phyloP scores from a whole-genome alignment of 2,797 vertebrate species.

The Pantherophis vulpinus region DNA sequence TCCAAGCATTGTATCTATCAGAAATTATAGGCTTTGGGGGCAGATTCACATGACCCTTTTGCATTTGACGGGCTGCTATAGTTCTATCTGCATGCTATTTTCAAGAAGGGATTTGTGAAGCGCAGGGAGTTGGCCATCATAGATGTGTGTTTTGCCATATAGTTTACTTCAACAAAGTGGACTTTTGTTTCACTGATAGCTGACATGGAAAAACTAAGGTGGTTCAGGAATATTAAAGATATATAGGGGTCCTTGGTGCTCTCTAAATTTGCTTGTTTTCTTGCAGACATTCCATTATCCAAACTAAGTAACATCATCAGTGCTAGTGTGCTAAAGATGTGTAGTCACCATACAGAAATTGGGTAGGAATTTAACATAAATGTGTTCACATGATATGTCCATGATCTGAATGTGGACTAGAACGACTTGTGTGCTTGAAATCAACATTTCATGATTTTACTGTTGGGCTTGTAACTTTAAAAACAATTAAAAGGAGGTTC shows the following conservation, averaged over 20 bases:
- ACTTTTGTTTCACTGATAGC: not conserved
- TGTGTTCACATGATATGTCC: not conserved
- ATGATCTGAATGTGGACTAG: not conserved
- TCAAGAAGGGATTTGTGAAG: not conserved
- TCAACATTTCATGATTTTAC: not conserved
- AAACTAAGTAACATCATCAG: not conserved
- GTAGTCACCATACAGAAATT: not conserved
- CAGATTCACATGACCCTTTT: slow-evolving; percentile 24
- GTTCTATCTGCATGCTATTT: not conserved
- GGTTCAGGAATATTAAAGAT: not conserved
- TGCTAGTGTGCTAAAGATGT: not conserved
- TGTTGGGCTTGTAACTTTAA: not conserved
- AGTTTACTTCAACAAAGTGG: not conserved
- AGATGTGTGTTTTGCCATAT: not conserved
- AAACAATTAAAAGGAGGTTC: not conserved
- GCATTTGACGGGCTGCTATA: not conserved
- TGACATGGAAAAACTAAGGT: not conserved
- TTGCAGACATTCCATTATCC: not conserved
- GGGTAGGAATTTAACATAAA: not conserved
- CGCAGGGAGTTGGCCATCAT: not conserved
- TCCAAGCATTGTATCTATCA: slow-evolving; percentile 19
- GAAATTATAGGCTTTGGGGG: not conserved
- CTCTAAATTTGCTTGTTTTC: not conserved
- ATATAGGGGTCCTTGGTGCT: not conserved
- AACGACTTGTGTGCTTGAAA: no score